Evolutionary conservation across 2,797 vertebrate genomes (phyloP).

Genomic region (Clarias platycephalus): DNA sequence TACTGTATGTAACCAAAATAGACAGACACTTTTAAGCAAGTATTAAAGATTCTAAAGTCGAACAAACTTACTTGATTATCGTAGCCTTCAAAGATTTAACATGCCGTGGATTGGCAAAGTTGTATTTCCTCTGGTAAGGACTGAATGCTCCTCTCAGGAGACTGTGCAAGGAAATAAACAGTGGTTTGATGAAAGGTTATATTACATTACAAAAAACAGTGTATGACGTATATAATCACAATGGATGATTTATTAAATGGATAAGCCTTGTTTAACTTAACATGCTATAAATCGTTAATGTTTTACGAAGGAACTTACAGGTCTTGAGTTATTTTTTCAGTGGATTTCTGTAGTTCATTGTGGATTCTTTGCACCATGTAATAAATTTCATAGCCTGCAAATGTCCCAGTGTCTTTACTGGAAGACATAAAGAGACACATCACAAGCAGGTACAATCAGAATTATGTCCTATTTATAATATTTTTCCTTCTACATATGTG

Average conservation of each 20-base stretch:
- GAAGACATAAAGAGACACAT: conserved; percentile 2
- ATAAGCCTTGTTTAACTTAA: background rate
- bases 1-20: background rate
- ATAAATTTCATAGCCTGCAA: conserved; percentile 72
- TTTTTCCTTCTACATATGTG: background rate
- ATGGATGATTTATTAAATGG: background rate
- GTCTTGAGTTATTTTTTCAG: conserved; percentile 58
- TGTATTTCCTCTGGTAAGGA: conserved; percentile 70
- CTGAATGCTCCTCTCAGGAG: conserved; percentile 72
- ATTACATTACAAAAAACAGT: background rate
- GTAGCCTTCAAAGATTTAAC: conserved; percentile 67
- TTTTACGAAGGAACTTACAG: conserved; percentile 45
- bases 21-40: background rate
- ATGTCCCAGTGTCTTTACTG: conserved; percentile 68
- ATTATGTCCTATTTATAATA: background rate
- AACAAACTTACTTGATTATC: conserved; percentile 68
- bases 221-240: background rate
- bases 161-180: conserved; percentile 53
- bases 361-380: conserved; percentile 70
- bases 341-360: conserved; percentile 62
- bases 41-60: background rate
- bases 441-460: background rate
- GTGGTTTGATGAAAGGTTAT: background rate
- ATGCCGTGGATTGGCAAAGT: conserved; percentile 75
- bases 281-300: background rate